A percentile compares a stretch with the other conserved stretches of the same genome.
These are phyloP conservation scores for Agriopis leucophaearia DNA, from an alignment of 2,888 invertebrate genomes.

Conservation along the genomic window DNA sequence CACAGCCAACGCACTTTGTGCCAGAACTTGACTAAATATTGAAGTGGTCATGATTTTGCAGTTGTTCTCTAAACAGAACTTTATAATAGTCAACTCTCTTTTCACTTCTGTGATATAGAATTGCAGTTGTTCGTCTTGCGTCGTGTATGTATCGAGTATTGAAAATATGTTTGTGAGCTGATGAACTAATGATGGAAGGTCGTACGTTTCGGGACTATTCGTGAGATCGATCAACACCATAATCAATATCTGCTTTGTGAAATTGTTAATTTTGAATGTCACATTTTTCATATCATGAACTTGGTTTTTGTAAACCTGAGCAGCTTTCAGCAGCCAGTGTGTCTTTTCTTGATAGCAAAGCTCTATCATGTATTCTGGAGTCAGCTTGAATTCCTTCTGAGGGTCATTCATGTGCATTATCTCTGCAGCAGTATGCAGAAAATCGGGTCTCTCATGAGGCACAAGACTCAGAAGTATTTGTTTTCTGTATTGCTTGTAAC, in stretches of 20 bases:
- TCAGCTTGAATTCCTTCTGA: constrained; percentile 77
- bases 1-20: constrained; percentile 80
- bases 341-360: constrained; percentile 80
- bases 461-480: constrained; percentile 78
- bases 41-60: constrained; percentile 83
- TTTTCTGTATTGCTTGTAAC: constrained; percentile 74
- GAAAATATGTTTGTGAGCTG: constrained; percentile 81
- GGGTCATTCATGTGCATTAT: constrained; percentile 75
- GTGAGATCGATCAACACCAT: constrained; percentile 82
- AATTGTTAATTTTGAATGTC: constrained; percentile 81
- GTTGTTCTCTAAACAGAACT: constrained; percentile 82
- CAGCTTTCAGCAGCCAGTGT: constrained; percentile 82
- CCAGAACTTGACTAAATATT: constrained; percentile 77
- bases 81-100: constrained; percentile 79
- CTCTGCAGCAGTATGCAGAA: constrained; percentile 67
- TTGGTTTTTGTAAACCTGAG: constrained; percentile 77
- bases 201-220: constrained; percentile 79
- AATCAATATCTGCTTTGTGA: constrained; percentile 81
- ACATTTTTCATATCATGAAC: constrained; percentile 80
- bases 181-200: constrained; percentile 75
- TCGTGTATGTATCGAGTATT: constrained; percentile 77
- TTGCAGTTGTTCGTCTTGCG: constrained; percentile 75
- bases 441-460: constrained; percentile 71
- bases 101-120: constrained; percentile 83
- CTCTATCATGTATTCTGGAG: constrained; percentile 82